Evolutionary conservation across 2,113 vertebrate species (phyloP).

Genomic region (Chrysochloris asiatica): DNA sequence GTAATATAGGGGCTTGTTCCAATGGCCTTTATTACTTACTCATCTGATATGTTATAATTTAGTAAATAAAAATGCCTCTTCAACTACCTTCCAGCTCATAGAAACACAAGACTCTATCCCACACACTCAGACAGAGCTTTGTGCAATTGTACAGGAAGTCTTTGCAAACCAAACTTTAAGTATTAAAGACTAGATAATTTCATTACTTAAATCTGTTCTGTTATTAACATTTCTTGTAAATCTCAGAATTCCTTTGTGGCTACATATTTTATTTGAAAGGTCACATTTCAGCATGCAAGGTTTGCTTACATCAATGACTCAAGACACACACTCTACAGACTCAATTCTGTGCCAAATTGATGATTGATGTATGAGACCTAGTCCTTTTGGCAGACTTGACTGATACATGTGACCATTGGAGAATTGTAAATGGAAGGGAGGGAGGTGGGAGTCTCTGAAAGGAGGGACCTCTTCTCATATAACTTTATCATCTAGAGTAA

Average conservation of each 20-base stretch:
- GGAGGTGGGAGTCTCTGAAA: not conserved
- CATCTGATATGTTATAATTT: not conserved
- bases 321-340: not conserved
- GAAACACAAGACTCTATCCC: not conserved
- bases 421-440: not conserved
- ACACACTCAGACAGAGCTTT: not conserved
- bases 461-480: not conserved
- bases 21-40: not conserved
- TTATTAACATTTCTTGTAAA: conserved; percentile 25
- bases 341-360: not conserved
- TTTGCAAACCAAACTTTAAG: conserved; percentile 38
- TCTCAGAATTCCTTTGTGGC: conserved; percentile 32
- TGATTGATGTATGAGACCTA: not conserved
- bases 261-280: conserved; percentile 18
- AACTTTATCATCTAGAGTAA: not conserved
- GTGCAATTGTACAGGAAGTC: not conserved
- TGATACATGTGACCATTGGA: not conserved
- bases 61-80: conserved; percentile 20
- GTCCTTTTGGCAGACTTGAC: not conserved
- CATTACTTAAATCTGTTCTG: conserved; percentile 22
- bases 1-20: not conserved
- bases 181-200: not conserved
- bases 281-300: not conserved
- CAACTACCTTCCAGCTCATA: not conserved
- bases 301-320: conserved; percentile 10